phyloP scores from a whole-genome alignment of 2,888 invertebrate species.

The Megalurothrips usitatus region DNA sequence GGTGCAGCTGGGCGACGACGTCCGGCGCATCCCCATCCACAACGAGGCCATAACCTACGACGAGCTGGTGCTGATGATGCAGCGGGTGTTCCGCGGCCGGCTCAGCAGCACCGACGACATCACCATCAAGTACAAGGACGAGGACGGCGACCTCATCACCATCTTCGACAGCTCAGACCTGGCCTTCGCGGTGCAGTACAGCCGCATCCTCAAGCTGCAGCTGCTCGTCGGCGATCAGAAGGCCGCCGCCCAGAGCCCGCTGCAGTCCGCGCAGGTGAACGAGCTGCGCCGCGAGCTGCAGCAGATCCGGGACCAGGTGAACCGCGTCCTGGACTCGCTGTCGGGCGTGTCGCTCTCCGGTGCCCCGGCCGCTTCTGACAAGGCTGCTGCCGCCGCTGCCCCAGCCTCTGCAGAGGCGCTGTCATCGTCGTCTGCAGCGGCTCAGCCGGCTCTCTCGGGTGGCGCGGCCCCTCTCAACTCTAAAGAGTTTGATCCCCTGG shows the following conservation, averaged over 20 bases:
- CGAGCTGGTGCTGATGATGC: slow-evolving; percentile 67
- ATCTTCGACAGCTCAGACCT: slow-evolving; percentile 66
- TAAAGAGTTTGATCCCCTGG: slow-evolving; percentile 58
- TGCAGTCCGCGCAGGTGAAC: slow-evolving; percentile 38
- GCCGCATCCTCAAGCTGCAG: slow-evolving; percentile 59
- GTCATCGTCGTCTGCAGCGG: slow-evolving; percentile 29
- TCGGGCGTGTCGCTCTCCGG: slow-evolving; percentile 39
- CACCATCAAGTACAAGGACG: slow-evolving; percentile 66
- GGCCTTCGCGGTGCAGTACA: slow-evolving; percentile 64
- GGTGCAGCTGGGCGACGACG: slow-evolving; percentile 62
- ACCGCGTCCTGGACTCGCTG: slow-evolving; percentile 55
- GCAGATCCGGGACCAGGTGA: slow-evolving; percentile 56
- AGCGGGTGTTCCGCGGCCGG: slow-evolving; percentile 62
- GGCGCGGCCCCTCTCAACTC: slow-evolving; percentile 42
- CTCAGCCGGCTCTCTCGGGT: neutral
- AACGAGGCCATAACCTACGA: slow-evolving; percentile 68
- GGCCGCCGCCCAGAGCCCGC: slow-evolving; percentile 40
- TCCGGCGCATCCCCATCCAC: slow-evolving; percentile 63
- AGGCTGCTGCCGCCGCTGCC: neutral
- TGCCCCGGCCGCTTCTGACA: slow-evolving; percentile 31
- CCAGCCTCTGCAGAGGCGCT: slow-evolving; percentile 31
- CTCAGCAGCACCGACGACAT: slow-evolving; percentile 61
- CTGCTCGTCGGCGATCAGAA: slow-evolving; percentile 50
- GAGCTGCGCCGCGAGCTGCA: slow-evolving; percentile 46
- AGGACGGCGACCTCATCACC: slow-evolving; percentile 67